These are phyloP conservation scores for Helostoma temminkii DNA, from an alignment of 2,797 vertebrate genomes.

Conservation along the genomic window DNA sequence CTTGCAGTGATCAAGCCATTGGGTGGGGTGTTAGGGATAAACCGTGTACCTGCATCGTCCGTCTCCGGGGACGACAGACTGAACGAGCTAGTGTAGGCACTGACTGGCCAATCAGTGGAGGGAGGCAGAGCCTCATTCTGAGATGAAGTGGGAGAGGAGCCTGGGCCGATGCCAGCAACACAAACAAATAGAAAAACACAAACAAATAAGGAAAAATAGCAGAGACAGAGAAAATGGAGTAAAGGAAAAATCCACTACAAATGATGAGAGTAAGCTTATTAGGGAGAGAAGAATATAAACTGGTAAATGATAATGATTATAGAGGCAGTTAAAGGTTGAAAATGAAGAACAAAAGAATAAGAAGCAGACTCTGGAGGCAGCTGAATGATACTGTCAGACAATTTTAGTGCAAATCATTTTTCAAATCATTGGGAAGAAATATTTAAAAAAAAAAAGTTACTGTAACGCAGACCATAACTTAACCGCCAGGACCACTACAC, in stretches of 20 bases:
- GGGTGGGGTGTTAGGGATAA: constrained; percentile 46
- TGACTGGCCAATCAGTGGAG: constrained; percentile 92
- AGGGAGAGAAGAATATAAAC: constrained; percentile 51
- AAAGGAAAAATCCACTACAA: constrained; percentile 66
- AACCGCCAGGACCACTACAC: not conserved
- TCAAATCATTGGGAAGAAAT: not conserved
- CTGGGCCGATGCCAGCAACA: constrained; percentile 72
- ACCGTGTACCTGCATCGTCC: constrained; percentile 88
- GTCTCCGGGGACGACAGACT: constrained; percentile 89
- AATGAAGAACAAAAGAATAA: constrained; percentile 60
- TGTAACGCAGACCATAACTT: not conserved
- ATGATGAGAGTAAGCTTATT: constrained; percentile 60
- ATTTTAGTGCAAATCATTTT: not conserved
- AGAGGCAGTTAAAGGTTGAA: constrained; percentile 63
- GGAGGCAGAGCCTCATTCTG: constrained; percentile 92
- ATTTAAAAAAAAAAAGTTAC: not conserved
- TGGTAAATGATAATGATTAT: constrained; percentile 50
- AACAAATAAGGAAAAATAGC: constrained; percentile 69
- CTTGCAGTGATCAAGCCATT: constrained; percentile 52
- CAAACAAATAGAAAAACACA: constrained; percentile 70
- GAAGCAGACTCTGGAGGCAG: constrained; percentile 52
- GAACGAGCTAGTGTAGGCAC: constrained; percentile 91
- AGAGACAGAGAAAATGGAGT: constrained; percentile 74
- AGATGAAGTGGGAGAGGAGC: constrained; percentile 90
- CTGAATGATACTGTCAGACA: not conserved